phyloP scores from a whole-genome alignment of 2,888 invertebrate species.

The Anorthoa munda region DNA sequence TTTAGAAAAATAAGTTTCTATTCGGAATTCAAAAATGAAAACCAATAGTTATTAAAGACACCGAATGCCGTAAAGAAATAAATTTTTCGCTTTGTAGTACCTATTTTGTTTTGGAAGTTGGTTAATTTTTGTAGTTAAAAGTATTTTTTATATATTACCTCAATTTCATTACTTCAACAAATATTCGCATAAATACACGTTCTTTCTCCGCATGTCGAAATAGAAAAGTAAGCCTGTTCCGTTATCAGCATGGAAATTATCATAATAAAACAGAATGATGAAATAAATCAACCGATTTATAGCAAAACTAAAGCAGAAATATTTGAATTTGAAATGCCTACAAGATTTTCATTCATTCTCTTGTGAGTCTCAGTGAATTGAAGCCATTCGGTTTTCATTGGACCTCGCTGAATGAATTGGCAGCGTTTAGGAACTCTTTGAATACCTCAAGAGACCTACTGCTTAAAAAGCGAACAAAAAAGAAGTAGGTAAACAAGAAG shows the following conservation, averaged over 20 bases:
- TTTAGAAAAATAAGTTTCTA: no score
- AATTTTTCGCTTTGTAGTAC: no score
- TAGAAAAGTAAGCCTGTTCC: conserved; percentile 14
- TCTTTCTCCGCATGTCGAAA: neutral
- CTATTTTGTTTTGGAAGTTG: no score
- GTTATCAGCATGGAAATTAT: conserved; percentile 45
- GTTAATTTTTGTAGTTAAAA: no score
- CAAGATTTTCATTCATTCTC: neutral
- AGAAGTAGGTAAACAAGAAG: no score
- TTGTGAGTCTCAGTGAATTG: neutral
- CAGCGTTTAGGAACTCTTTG: conserved; percentile 17
- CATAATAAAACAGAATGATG: conserved; percentile 30
- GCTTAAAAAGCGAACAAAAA: no score
- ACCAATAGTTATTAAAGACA: no score
- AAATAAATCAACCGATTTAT: conserved; percentile 30
- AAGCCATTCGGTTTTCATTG: conserved; percentile 21
- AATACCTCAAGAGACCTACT: neutral
- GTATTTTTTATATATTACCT: neutral
- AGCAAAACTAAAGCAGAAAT: conserved; percentile 7
- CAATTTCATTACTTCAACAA: neutral
- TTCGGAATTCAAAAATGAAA: no score
- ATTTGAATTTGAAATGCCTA: conserved; percentile 10
- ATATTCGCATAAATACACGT: neutral
- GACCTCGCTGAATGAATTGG: conserved; percentile 7
- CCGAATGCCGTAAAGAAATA: no score